phyloP scores from a whole-genome alignment of 2,113 vertebrate genomes.

The Poicephalus meyeri region DNA sequence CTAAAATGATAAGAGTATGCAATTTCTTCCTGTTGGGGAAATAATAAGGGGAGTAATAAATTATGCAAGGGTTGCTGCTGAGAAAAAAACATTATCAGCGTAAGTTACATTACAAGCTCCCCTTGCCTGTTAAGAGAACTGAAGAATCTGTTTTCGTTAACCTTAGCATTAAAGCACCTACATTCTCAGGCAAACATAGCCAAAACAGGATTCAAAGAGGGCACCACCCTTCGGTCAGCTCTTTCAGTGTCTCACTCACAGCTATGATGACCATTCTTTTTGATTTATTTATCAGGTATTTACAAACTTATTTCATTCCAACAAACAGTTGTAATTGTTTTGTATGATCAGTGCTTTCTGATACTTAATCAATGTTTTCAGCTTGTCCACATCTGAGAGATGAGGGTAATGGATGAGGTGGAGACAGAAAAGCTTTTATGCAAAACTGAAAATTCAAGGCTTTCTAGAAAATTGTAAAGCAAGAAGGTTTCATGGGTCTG shows the following conservation, averaged over 20 bases:
- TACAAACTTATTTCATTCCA: neutral
- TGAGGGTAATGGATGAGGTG: neutral
- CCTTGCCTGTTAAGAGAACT: neutral
- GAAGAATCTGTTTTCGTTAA: neutral
- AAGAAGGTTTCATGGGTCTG: neutral
- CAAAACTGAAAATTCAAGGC: neutral
- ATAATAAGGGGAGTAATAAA: neutral
- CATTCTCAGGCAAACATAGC: neutral
- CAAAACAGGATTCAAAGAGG: neutral
- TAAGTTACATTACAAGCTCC: neutral
- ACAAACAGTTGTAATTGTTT: neutral
- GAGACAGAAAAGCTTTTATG: neutral
- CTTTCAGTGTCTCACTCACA: neutral
- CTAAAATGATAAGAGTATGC: neutral
- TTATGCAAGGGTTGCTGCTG: neutral
- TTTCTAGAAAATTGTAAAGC: neutral
- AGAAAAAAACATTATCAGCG: neutral
- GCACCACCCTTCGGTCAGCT: neutral
- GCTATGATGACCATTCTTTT: neutral
- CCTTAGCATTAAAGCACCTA: neutral
- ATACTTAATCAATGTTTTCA: neutral
- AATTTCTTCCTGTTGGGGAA: neutral
- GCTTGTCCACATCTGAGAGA: neutral
- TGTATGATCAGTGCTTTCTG: neutral
- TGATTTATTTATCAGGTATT: neutral